These are phyloP conservation scores for Melanostoma mellinum DNA, from an alignment of 2,888 invertebrate species.

Conservation along the genomic window DNA sequence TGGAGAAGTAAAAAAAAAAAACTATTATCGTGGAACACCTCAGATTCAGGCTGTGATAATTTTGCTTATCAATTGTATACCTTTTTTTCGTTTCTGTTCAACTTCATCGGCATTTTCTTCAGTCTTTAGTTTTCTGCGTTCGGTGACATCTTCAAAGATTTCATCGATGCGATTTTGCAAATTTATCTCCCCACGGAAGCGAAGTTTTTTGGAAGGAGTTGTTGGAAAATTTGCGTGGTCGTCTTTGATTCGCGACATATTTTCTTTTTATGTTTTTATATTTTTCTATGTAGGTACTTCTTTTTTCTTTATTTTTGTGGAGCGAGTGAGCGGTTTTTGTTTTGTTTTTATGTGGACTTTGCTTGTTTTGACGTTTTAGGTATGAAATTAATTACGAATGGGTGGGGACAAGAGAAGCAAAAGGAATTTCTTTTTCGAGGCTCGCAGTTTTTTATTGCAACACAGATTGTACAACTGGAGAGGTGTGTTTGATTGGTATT, in stretches of 20 bases:
- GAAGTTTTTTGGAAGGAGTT: constrained; percentile 80
- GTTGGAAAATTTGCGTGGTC: constrained; percentile 54
- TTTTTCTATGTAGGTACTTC: neutral
- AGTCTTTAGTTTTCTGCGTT: constrained; percentile 65
- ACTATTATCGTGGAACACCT: neutral
- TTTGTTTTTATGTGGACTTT: constrained; percentile 55
- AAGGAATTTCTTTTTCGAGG: constrained; percentile 22
- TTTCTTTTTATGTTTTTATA: constrained; percentile 24
- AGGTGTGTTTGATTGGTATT: constrained; percentile 7
- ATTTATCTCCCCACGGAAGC: constrained; percentile 82
- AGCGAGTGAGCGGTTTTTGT: constrained; percentile 38
- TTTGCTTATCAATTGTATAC: constrained; percentile 19
- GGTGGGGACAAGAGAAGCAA: neutral
- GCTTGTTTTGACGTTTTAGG: constrained; percentile 50
- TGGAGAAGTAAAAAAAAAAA: constrained; percentile 1
- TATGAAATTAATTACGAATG: constrained; percentile 5
- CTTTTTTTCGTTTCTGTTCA: constrained; percentile 34
- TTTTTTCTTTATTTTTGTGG: neutral
- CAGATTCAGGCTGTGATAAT: neutral
- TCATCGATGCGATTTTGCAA: constrained; percentile 78
- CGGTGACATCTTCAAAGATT: constrained; percentile 74
- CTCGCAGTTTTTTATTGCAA: constrained; percentile 7
- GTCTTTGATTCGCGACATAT: constrained; percentile 73
- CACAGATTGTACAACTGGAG: constrained; percentile 6
- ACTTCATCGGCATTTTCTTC: constrained; percentile 63